phyloP scores from a whole-genome alignment of 2,888 invertebrate species.

The Amblyjoppa proteus region DNA sequence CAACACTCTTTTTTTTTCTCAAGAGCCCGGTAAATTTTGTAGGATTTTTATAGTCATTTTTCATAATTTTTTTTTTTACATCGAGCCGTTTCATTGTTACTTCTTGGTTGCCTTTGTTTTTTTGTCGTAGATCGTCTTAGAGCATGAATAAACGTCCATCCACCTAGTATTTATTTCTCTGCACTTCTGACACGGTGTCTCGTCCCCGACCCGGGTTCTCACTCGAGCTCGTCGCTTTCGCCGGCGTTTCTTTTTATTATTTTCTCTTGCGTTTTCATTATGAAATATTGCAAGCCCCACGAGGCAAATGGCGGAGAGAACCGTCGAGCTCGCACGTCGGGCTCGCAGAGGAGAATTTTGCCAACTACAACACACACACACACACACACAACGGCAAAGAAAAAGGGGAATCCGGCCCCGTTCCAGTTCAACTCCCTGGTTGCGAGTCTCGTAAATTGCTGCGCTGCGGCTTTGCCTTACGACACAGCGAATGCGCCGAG shows the following conservation, averaged over 20 bases:
- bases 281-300: conserved; percentile 32
- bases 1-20: not conserved
- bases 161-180: not conserved
- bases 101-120: too few relatives aligned
- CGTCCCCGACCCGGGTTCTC: not conserved
- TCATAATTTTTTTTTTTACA: too few relatives aligned
- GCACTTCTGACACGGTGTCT: not conserved
- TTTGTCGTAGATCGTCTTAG: too few relatives aligned
- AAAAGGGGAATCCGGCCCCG: conserved; percentile 67
- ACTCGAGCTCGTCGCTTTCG: conserved; percentile 6
- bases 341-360: conserved; percentile 32
- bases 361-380: conserved; percentile 18
- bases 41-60: too few relatives aligned
- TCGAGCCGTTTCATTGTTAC: too few relatives aligned
- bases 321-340: conserved; percentile 2
- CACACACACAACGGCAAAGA: not conserved
- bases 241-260: conserved; percentile 12
- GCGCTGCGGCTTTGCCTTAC: conserved; percentile 57
- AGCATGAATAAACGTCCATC: too few relatives aligned
- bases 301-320: conserved; percentile 22
- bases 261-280: conserved; percentile 41
- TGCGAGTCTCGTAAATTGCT: conserved; percentile 65
- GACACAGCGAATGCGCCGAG: conserved; percentile 61
- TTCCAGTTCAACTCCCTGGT: conserved; percentile 67
- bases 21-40: not conserved